phyloP scores from a whole-genome alignment of 2,888 invertebrate species.

The Amphipoea oculea region DNA sequence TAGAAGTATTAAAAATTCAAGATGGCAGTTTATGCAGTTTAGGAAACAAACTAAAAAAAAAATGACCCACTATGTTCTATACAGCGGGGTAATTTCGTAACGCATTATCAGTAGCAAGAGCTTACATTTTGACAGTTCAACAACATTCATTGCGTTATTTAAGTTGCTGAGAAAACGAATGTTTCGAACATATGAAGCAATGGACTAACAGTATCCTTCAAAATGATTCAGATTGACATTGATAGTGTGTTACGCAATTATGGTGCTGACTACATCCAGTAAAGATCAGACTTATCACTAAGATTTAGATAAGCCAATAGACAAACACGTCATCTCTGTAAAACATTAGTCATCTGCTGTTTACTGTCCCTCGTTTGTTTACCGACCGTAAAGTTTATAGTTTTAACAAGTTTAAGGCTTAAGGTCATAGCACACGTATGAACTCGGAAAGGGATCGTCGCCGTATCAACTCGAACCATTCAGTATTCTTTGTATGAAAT shows the following conservation, averaged over 20 bases:
- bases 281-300: constrained; percentile 29
- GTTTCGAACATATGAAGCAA: not conserved
- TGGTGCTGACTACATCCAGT: not conserved
- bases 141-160: too few relatives aligned
- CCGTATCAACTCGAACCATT: too few relatives aligned
- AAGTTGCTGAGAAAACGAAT: too few relatives aligned
- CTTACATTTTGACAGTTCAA: too few relatives aligned
- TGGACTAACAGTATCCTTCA: not conserved
- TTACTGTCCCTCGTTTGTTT: constrained; percentile 1
- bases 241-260: not conserved
- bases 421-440: not conserved
- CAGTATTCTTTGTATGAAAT: too few relatives aligned
- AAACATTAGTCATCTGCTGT: constrained; percentile 22
- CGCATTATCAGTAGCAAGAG: too few relatives aligned
- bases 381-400: constrained; percentile 2
- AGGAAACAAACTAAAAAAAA: not conserved
- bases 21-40: not conserved
- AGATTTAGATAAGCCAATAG: constrained; percentile 28
- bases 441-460: too few relatives aligned
- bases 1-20: not conserved
- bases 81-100: not conserved
- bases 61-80: not conserved
- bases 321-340: not conserved
- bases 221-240: not conserved
- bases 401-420: constrained; percentile 3